phyloP scores from a whole-genome alignment of 2,113 vertebrate genomes.

The Campylorhamphus procurvoides region DNA sequence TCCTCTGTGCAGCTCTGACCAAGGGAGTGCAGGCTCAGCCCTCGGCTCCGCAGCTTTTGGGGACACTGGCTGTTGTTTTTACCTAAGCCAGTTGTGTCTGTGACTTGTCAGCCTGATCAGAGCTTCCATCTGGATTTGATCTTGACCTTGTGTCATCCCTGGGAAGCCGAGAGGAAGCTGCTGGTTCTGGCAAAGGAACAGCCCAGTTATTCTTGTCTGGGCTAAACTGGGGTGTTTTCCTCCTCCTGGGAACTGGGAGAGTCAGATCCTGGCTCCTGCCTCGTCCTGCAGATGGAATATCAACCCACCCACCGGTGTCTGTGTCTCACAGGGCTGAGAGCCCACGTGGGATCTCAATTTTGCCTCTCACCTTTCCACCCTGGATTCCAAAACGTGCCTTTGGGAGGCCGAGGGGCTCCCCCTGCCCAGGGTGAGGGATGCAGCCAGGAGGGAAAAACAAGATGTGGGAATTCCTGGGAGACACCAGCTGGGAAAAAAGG shows the following conservation, averaged over 20 bases:
- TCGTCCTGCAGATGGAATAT: not conserved
- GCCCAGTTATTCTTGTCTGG: not conserved
- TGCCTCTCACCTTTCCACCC: not conserved
- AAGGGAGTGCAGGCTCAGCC: not conserved
- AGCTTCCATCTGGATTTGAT: not conserved
- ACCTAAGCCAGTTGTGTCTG: not conserved
- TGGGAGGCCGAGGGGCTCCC: not conserved
- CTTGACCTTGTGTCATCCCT: not conserved
- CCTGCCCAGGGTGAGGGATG: too few relatives aligned
- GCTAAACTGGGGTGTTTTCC: not conserved
- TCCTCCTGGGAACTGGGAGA: not conserved
- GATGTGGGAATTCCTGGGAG: not conserved
- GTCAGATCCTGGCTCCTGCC: not conserved
- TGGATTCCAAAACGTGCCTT: not conserved
- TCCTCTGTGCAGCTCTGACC: not conserved
- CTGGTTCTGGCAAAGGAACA: not conserved
- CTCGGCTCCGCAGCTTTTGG: not conserved
- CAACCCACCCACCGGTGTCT: not conserved
- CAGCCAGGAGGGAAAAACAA: not conserved
- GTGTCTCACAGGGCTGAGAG: not conserved
- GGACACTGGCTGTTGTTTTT: not conserved
- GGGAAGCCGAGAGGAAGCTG: not conserved
- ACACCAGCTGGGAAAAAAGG: not conserved
- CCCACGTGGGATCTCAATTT: not conserved
- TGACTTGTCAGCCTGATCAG: not conserved